phyloP scores from a whole-genome alignment of 1,140 invertebrate species.

The Zaprionus lachaisei region DNA sequence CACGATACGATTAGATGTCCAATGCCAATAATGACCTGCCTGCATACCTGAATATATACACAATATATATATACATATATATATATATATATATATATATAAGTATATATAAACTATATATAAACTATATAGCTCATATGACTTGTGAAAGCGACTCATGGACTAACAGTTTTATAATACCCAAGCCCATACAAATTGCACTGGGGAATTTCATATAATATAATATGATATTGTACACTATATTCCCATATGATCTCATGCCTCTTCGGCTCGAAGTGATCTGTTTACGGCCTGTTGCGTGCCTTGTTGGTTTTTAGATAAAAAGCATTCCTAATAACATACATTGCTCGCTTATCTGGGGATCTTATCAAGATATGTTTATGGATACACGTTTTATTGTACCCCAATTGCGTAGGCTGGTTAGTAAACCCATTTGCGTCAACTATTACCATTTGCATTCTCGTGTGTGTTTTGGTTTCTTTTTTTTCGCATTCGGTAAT shows the following conservation, averaged over 20 bases:
- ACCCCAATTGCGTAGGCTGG: conserved; percentile 16
- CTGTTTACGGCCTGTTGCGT: neutral
- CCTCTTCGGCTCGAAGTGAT: neutral
- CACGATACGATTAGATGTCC: conserved; percentile 36
- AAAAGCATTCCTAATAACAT: neutral
- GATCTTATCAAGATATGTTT: conserved; percentile 29
- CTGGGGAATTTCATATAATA: no score
- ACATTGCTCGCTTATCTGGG: conserved; percentile 17
- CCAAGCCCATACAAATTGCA: no score
- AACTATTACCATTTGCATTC: conserved; percentile 12
- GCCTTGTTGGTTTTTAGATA: conserved; percentile 5
- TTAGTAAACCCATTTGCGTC: conserved; percentile 20
- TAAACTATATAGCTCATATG: neutral
- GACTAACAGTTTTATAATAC: no score
- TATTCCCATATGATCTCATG: neutral
- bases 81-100: neutral
- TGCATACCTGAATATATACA: neutral
- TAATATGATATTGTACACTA: neutral
- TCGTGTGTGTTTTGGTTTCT: neutral
- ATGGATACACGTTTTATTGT: conserved; percentile 17
- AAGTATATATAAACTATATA: neutral
- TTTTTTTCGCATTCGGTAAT: neutral
- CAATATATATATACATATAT: neutral
- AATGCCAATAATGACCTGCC: conserved; percentile 28
- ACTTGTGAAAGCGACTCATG: conserved; percentile 1